A percentile compares a stretch with the other conserved stretches of the same genome.
phyloP scores from a whole-genome alignment of 2,797 vertebrate species.

The Sciaenops ocellatus region DNA sequence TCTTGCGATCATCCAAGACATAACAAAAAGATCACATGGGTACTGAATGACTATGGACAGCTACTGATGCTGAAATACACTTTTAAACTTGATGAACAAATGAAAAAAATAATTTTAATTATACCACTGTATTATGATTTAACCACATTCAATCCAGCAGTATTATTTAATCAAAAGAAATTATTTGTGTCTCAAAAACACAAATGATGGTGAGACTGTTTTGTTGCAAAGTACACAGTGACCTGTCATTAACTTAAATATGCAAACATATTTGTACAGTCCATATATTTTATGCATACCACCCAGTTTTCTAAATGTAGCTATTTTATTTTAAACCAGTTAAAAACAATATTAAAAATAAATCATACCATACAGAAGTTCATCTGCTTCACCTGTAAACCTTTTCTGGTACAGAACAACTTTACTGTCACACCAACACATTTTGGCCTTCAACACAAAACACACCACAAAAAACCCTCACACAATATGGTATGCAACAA shows the following conservation, averaged over 20 bases:
- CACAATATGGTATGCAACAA: too few relatives aligned
- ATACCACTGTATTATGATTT: background rate
- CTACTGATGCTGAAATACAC: conserved; percentile 48
- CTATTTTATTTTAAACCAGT: background rate
- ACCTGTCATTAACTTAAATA: too few relatives aligned
- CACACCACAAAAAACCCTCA: background rate
- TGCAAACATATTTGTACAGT: too few relatives aligned
- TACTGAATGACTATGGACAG: conserved; percentile 8
- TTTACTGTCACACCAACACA: background rate
- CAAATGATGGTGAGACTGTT: background rate
- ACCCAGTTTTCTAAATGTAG: background rate
- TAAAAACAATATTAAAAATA: background rate
- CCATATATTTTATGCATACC: background rate
- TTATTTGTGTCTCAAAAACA: background rate
- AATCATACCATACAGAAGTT: background rate
- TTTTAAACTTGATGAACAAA: background rate
- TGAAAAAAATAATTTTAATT: too few relatives aligned
- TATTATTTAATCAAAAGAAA: background rate
- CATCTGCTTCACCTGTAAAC: background rate
- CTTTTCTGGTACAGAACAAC: background rate
- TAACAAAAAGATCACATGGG: conserved; percentile 1
- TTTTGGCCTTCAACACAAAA: background rate
- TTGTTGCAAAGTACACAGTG: too few relatives aligned
- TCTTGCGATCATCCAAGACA: background rate
- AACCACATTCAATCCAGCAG: background rate